Base-by-base conservation (phyloP, 2,888 invertebrate genomes). In the Oscheius sp. region DNA sequence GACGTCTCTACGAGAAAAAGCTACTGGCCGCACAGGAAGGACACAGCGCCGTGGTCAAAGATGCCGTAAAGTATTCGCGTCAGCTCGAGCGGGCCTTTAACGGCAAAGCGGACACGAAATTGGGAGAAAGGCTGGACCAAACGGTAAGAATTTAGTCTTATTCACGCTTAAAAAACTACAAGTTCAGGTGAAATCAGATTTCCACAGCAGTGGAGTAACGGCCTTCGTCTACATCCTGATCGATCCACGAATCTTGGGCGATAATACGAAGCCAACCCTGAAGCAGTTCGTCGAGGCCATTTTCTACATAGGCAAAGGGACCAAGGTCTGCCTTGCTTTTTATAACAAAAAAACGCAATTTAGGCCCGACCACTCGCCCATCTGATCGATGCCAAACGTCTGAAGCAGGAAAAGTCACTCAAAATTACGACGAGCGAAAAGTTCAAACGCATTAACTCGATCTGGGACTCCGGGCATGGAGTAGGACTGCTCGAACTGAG, bases 221-320 rank as follows among this genome's bases (percentile, higher is more conserved):
- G 77, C 79, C 1, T 87, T 87, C 71, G 85, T 85, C 76, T 87
- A 87, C 70, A 71, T 87, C 3, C 77, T 87, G 7, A 73, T 87
- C 65, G 87, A 87, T 73, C 85, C 85, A 1, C 70, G 82, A 9
- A 68, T 78, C 10, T 33, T 78, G 11, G 77, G 77, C 2, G 60
- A 76, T 55, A 71, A 73, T 9, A 76, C 75, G 37, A 57, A 71
- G 21, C n/a, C 81, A n/a, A 76, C 80, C 0, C 96, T 96, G 93
- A 90, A 91, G 59, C 92, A 92, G 0, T 98, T 98, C 89, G 90
- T 97, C 2, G 92, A 93, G 63, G 92, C 96, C 0, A 93, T 98
- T 78, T 98, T 99, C 90, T 98, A 99, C 89, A 93, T 99, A 42
- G 98, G 98, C 0, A 96, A 96, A 91, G 96, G 96, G 73, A 95